Conservation (phyloP, 92 coral and sea anemone genomes). For the Heliopora coerulea region DNA sequence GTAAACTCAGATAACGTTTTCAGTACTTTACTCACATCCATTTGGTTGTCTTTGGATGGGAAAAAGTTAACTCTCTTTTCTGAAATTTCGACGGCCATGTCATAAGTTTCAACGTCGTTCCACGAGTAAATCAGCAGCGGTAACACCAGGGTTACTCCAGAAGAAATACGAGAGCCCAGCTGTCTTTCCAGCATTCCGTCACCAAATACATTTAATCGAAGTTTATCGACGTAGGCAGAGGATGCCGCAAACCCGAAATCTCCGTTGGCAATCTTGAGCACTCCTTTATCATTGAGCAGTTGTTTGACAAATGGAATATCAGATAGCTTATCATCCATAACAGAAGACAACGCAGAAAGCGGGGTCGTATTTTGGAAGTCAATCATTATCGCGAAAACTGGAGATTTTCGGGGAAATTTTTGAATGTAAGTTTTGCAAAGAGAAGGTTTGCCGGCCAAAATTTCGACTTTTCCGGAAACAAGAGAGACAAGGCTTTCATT, state of each 20-base stretch:
- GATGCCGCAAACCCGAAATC: slow-evolving; percentile 94
- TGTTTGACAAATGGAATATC: slow-evolving; percentile 86
- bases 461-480: slow-evolving; percentile 73
- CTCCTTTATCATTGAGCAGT: slow-evolving; percentile 71
- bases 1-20: slow-evolving; percentile 86
- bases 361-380: slow-evolving; percentile 83
- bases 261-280: slow-evolving; percentile 71
- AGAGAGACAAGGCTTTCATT: slow-evolving; percentile 83
- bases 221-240: slow-evolving; percentile 82
- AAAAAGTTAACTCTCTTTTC: slow-evolving; percentile 68
- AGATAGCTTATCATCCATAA: slow-evolving; percentile 76
- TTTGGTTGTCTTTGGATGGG: slow-evolving; percentile 66
- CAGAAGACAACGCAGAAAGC: slow-evolving; percentile 69
- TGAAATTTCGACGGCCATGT: slow-evolving; percentile 71
- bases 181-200: slow-evolving; percentile 81
- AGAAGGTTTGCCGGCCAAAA: slow-evolving; percentile 58
- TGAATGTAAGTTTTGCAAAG: slow-evolving; percentile 83
- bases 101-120: slow-evolving; percentile 64
- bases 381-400: slow-evolving; percentile 73
- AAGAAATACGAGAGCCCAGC: slow-evolving; percentile 78
- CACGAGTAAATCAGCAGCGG: slow-evolving; percentile 69
- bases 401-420: slow-evolving; percentile 72
- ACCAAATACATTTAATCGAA: slow-evolving; percentile 84
- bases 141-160: slow-evolving; percentile 80
- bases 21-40: slow-evolving; percentile 74